Percentiles rank a stretch among this genome's conserved stretches.
Conservation (phyloP, 2,888 invertebrate species). For the Tuberolachnus salignus region DNA sequence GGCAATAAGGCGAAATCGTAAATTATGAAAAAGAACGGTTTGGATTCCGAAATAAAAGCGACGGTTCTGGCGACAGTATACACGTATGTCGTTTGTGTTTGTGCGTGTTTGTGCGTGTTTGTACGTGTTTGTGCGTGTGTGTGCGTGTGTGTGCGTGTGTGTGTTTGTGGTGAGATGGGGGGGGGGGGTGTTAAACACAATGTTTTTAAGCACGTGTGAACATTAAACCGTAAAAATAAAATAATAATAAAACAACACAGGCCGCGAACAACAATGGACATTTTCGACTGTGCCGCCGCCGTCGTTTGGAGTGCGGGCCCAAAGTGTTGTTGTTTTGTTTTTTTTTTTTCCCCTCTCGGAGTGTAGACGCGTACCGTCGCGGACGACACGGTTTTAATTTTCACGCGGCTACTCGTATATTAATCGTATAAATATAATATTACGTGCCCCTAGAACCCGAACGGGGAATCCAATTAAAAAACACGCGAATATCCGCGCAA, state of each 20-base stretch:
- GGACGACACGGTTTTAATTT: not conserved
- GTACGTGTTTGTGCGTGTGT: too few species aligned
- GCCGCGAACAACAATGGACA: not conserved
- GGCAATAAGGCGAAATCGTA: not conserved
- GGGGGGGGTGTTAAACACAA: not conserved
- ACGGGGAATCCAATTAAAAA: conserved; percentile 29
- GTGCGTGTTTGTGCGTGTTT: too few species aligned
- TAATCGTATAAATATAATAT: not conserved
- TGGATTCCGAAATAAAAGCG: conserved; percentile 11
- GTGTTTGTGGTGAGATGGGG: too few species aligned
- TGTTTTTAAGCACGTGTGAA: conserved; percentile 8
- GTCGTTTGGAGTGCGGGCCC: not conserved
- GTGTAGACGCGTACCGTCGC: not conserved
- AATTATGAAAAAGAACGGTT: not conserved
- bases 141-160: too few species aligned
- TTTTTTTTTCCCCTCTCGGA: too few species aligned
- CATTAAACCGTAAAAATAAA: not conserved
- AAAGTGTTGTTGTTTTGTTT: too few species aligned
- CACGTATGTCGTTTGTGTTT: too few species aligned
- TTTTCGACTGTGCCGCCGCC: not conserved
- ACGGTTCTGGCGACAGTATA: not conserved
- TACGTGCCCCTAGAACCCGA: not conserved
- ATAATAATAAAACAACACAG: not conserved
- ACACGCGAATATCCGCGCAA: conserved; percentile 1
- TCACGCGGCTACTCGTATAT: not conserved